Base-by-base conservation (phyloP, 2,113 vertebrate species). In the Pomatostomus ruficeps region DNA sequence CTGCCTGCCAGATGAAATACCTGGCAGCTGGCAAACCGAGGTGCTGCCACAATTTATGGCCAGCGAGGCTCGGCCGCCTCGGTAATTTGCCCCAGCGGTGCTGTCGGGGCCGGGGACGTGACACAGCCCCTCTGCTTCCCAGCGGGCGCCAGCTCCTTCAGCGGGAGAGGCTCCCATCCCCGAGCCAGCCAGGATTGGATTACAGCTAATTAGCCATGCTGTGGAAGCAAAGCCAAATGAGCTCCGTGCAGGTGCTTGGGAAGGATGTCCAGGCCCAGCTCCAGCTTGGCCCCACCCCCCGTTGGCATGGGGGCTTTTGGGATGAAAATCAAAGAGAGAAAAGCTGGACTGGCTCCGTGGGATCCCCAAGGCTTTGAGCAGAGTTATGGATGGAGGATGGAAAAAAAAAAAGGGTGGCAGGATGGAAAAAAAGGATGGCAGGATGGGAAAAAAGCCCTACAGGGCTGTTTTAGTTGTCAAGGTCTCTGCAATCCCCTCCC, bases 51-150 rank as follows among this genome's bases (percentile, higher is more conserved):
- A 3, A 72, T 70, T 93, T 59, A 83, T 2, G 28, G 94, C 80
- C 54, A 1, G 29, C 2, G 9, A 33, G 87, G 40, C 76, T 76
- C 13, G 1, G 2, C 6, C 0, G 0, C 21, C 14, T 70, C 66
- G 1, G 20, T 25, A 6, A 78, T 55, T 62, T 82, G 55, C 12
- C 88, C 85, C 16, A 2, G 1, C 0, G 6, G 52, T 2, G 11
- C 85, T 52, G 3, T 13, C 0, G 0, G 40, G 52, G 58, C 83
- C 1, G 0, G 0, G 14, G 80, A n/a, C 0, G 6, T 19, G 49
- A 23, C 1, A 0, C 7, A 1, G 82, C 66, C 57, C 36, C 74
- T 59, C 38, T 5, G 70, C 65, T 76, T 40, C 43, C 49, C 70
- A 68, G 74, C 0, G 0, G 1, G 6, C 0, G 2, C 58, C 72